Conservation (phyloP, 2,113 vertebrate species). For the Otolemur garnettii region DNA sequence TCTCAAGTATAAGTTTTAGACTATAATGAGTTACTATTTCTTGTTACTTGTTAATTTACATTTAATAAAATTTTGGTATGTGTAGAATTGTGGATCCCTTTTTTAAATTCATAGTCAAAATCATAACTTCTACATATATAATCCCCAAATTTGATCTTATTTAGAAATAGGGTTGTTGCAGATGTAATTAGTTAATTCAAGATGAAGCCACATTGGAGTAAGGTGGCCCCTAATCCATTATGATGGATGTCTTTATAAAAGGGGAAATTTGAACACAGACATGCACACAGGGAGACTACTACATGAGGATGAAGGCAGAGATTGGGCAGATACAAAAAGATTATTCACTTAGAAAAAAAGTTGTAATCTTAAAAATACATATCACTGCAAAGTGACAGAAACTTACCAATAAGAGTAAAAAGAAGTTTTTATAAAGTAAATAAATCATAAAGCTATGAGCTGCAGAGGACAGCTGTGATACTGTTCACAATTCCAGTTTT, state of each 20-base stretch:
- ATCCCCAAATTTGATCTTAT: not conserved
- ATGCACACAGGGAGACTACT: not conserved
- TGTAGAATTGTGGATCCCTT: not conserved
- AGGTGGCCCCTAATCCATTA: not conserved
- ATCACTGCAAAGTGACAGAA: not conserved
- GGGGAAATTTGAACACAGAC: not conserved
- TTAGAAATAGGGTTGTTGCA: conserved; percentile 22
- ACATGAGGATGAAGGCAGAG: not conserved
- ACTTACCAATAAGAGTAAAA: conserved; percentile 29
- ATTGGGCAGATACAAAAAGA: not conserved
- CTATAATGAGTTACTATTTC: not conserved
- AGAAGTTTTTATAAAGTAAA: not conserved
- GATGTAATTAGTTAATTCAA: conserved; percentile 26
- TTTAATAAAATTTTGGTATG: not conserved
- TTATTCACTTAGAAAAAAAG: conserved; percentile 15
- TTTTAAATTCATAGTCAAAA: not conserved
- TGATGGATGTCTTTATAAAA: not conserved
- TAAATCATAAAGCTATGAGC: not conserved
- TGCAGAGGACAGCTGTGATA: not conserved
- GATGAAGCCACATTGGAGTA: not conserved
- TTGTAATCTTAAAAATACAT: not conserved
- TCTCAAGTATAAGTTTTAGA: not conserved
- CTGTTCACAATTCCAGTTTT: not conserved
- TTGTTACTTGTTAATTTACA: not conserved
- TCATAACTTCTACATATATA: not conserved